Evolutionary conservation across 2,113 vertebrate species (phyloP), one percentile per base, ranked within the genome.

Genomic region (Pleuronectes platessa): DNA sequence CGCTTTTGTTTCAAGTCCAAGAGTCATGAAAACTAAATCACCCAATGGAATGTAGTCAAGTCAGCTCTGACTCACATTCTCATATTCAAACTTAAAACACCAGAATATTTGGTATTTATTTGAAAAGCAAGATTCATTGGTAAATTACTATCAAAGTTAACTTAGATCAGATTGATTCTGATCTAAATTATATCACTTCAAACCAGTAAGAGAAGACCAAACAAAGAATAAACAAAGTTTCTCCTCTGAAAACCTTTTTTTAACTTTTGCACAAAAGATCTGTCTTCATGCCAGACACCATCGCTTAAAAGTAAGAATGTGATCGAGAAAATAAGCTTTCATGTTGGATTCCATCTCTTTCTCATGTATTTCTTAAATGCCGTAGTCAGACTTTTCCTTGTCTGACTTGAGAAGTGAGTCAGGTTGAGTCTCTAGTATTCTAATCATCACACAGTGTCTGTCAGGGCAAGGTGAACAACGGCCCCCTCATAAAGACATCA

Each of bases 401-500:
- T 73, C 73, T 83, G 76, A 85, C 75, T 71, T 61, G 45, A 83
- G 70, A 83, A 69, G 68, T 77, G 81, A 88, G 51, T 76, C 72
- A 78, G 79, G 75, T 76, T 77, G 72, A 65, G 79, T 84, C 75
- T 74, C 58, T 61, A 24, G 78, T 79, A 79, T 87, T 86, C 69
- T 88, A 89, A 90, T 88, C 76, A 82, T 76, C 79, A 71, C 73
- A 70, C 80, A 68, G 62, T 76, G 74, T 77, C 82, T 91, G 85
- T 81, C 78, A 87, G 79, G 87, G 84, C 90, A 92, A 93, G 89
- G 86, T 91, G 90, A 93, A 85, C 89, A 81, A 80, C 61, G 75
- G 78, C 76, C 79, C 63, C 53, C 91, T 91, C 88, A 94, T 93
- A 91, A 93, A 93, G 92, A 93, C 92, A 92, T 94, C 92, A 91